A percentile compares a stretch with the other conserved stretches of the same genome.
phyloP scores from a whole-genome alignment of 2,113 vertebrate genomes.

The Anolis sagrei region DNA sequence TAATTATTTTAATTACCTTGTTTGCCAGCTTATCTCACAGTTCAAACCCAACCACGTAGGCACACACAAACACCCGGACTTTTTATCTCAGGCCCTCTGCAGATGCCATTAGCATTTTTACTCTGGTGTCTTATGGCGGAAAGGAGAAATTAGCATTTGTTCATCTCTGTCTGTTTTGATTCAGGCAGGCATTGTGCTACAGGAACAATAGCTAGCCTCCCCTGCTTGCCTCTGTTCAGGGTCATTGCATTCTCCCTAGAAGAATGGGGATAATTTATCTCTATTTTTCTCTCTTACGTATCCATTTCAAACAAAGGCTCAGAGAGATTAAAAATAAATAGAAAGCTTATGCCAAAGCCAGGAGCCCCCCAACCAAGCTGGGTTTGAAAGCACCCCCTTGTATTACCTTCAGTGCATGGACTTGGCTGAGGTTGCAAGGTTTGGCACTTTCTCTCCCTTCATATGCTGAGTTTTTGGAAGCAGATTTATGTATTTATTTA shows the following conservation, averaged over 20 bases:
- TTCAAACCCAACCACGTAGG: slow-evolving; percentile 69
- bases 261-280: slow-evolving; percentile 73
- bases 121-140: slow-evolving; percentile 51
- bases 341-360: not conserved
- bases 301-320: slow-evolving; percentile 60
- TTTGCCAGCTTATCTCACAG: slow-evolving; percentile 73
- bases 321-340: slow-evolving; percentile 50
- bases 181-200: slow-evolving; percentile 46
- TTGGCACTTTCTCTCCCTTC: not conserved
- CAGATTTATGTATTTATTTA: no score
- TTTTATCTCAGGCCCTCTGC: slow-evolving; percentile 69
- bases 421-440: not conserved
- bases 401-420: slow-evolving; percentile 16
- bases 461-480: not conserved
- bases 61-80: slow-evolving; percentile 66
- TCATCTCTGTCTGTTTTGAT: slow-evolving; percentile 45
- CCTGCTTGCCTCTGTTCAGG: slow-evolving; percentile 40
- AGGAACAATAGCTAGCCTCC: slow-evolving; percentile 46
- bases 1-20: slow-evolving; percentile 79
- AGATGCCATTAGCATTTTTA: slow-evolving; percentile 71
- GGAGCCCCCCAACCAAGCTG: slow-evolving; percentile 12
- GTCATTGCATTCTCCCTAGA: slow-evolving; percentile 68
- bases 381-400: slow-evolving; percentile 3
- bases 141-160: slow-evolving; percentile 71
- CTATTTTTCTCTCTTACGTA: slow-evolving; percentile 22